Evolutionary conservation across 2,888 invertebrate genomes (phyloP).

Genomic region (Chrysolina americana): DNA sequence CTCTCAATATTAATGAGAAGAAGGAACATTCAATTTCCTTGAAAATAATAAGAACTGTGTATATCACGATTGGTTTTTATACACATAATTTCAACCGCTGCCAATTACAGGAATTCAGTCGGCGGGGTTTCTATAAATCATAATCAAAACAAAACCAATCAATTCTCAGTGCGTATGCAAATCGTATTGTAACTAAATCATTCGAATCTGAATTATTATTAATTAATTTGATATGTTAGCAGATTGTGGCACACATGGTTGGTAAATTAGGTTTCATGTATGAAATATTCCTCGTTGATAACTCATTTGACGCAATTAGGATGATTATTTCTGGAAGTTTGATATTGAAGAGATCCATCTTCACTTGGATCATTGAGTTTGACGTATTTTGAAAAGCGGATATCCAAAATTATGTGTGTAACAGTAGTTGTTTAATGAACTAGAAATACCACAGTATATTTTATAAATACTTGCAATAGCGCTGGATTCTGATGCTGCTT

Average conservation of each 20-base stretch:
- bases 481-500: no score
- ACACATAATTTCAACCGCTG: slow-evolving; percentile 9
- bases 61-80: not conserved
- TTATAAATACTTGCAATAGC: no score
- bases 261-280: slow-evolving; percentile 47
- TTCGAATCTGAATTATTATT: slow-evolving; percentile 43
- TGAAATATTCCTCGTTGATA: slow-evolving; percentile 34
- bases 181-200: slow-evolving; percentile 49
- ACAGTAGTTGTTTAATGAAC: no score
- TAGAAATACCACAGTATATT: no score
- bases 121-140: slow-evolving; percentile 49
- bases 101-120: slow-evolving; percentile 26
- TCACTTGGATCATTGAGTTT: not conserved
- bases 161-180: slow-evolving; percentile 41
- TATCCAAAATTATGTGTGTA: no score
- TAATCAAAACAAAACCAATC: slow-evolving; percentile 54
- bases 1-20: slow-evolving; percentile 8
- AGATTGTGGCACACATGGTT: slow-evolving; percentile 46
- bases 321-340: not conserved
- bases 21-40: slow-evolving; percentile 17
- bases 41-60: slow-evolving; percentile 1
- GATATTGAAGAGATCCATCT: not conserved
- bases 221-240: slow-evolving; percentile 51
- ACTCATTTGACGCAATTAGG: slow-evolving; percentile 1
- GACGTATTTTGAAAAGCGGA: no score